phyloP scores from a whole-genome alignment of 2,888 invertebrate genomes.

The Unio pictorum region DNA sequence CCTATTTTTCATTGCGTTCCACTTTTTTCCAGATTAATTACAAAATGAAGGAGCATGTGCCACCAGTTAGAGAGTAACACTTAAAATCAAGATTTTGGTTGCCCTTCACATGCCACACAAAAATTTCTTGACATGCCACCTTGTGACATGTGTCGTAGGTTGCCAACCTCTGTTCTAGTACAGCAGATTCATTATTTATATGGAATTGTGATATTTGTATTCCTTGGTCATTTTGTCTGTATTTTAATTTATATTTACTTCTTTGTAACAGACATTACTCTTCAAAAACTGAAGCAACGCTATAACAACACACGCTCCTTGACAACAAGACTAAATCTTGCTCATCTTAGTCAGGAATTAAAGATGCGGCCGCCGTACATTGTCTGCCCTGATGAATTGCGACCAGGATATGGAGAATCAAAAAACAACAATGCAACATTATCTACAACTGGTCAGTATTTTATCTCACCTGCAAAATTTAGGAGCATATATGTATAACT shows the following conservation, averaged over 20 bases:
- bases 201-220: not conserved
- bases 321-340: constrained; percentile 56
- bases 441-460: constrained; percentile 6
- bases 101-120: too few relatives aligned
- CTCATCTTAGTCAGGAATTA: constrained; percentile 57
- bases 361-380: constrained; percentile 58
- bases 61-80: too few relatives aligned
- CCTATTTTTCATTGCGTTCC: too few relatives aligned
- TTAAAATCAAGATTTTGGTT: too few relatives aligned
- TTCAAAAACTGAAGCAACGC: constrained; percentile 56
- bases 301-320: constrained; percentile 62
- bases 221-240: not conserved
- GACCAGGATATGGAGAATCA: constrained; percentile 25
- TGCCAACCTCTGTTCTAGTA: too few relatives aligned
- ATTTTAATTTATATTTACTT: not conserved
- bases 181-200: too few relatives aligned
- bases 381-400: constrained; percentile 49
- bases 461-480: too few relatives aligned
- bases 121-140: too few relatives aligned
- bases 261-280: constrained; percentile 46
- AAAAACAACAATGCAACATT: not conserved
- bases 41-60: too few relatives aligned
- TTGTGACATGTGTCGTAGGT: too few relatives aligned
- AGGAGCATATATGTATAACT: too few relatives aligned
- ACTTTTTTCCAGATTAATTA: too few relatives aligned